A percentile compares a stretch with the other conserved stretches of the same genome.
phyloP scores from a whole-genome alignment of 2,797 vertebrate genomes.

The Pseudochirops cupreus region DNA sequence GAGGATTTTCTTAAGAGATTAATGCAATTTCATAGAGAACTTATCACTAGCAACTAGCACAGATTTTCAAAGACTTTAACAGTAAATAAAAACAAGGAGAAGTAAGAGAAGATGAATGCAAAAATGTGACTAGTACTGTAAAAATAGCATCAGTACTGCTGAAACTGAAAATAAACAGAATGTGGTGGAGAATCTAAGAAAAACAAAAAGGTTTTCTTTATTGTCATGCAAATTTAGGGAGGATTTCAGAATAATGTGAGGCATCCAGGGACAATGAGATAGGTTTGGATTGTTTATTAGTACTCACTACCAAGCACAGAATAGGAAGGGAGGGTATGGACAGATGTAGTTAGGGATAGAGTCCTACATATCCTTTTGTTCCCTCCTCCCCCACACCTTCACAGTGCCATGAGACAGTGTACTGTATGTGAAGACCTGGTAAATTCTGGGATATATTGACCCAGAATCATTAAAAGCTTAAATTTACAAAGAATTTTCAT shows the following conservation, averaged over 20 bases:
- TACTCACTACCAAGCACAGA: neutral
- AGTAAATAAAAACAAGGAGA: neutral
- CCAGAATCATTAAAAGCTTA: neutral
- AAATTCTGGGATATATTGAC: neutral
- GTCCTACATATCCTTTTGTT: neutral
- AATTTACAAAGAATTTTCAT: neutral
- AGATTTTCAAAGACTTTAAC: neutral
- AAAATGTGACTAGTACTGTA: neutral
- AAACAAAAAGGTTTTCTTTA: neutral
- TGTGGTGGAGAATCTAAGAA: neutral
- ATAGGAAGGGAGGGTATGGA: neutral
- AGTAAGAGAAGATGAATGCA: neutral
- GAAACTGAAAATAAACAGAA: neutral
- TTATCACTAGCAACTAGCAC: neutral
- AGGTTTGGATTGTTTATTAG: neutral
- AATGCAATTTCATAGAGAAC: neutral
- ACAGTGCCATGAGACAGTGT: neutral
- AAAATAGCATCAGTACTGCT: neutral
- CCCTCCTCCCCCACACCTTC: neutral
- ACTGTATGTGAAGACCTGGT: neutral
- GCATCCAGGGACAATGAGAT: neutral
- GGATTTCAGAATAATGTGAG: neutral
- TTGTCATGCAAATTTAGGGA: neutral
- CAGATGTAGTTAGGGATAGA: neutral
- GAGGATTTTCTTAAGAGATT: neutral